These are phyloP conservation scores for Rhadinocentrus ornatus DNA, from an alignment of 2,797 vertebrate genomes.

Conservation along the genomic window DNA sequence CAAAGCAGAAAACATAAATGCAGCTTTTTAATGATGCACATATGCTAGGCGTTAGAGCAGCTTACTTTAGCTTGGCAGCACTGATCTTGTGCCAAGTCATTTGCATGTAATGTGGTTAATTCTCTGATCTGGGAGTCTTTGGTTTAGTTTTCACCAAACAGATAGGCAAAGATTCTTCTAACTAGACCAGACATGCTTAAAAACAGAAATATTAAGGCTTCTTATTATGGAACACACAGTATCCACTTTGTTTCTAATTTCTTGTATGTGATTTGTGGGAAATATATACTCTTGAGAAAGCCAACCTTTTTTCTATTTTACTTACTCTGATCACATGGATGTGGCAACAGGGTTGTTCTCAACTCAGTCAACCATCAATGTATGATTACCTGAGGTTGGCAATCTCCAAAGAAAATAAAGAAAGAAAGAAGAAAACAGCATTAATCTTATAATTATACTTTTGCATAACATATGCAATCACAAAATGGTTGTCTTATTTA, in stretches of 20 bases:
- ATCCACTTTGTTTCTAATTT: constrained; percentile 3
- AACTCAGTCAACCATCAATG: neutral
- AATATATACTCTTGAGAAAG: neutral
- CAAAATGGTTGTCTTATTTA: constrained; percentile 34
- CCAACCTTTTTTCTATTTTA: neutral
- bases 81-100: constrained; percentile 48
- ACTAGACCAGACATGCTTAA: neutral
- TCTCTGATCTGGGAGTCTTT: constrained; percentile 12
- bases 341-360: neutral
- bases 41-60: constrained; percentile 25
- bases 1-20: constrained; percentile 1
- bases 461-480: constrained; percentile 13
- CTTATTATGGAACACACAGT: neutral
- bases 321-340: constrained; percentile 12
- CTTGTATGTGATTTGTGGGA: neutral
- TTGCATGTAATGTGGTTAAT: constrained; percentile 34
- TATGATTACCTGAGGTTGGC: constrained; percentile 22
- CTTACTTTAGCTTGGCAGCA: constrained; percentile 45
- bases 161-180: neutral
- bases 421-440: constrained; percentile 13
- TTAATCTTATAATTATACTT: constrained; percentile 33
- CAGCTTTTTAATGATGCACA: no score
- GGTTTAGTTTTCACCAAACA: constrained; percentile 17
- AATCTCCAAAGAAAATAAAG: neutral
- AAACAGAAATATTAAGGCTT: neutral